A percentile compares a stretch with the other conserved stretches of the same genome.
phyloP scores from a whole-genome alignment of 2,888 invertebrate genomes.

The Thyatira batis region DNA sequence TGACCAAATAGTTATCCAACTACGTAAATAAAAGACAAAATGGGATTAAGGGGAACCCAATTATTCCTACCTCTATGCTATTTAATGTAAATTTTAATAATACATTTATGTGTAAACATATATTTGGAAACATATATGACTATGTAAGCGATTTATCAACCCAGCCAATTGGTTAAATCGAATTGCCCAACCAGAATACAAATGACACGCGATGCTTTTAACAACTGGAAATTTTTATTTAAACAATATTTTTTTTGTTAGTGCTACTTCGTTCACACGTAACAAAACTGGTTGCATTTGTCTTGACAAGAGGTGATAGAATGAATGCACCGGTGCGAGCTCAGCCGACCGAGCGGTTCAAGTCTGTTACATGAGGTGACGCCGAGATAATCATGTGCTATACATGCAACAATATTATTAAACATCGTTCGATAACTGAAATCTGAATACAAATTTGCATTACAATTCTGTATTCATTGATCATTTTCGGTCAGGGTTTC shows the following conservation, averaged over 20 bases:
- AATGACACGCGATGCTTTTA: constrained; percentile 59
- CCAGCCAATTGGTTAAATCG: constrained; percentile 30
- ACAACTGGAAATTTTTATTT: constrained; percentile 18
- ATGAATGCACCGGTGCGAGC: neutral
- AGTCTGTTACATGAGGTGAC: neutral
- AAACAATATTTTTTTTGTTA: constrained; percentile 20
- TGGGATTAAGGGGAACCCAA: no score
- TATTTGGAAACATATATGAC: neutral
- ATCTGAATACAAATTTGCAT: neutral
- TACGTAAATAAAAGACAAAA: no score
- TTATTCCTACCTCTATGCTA: no score
- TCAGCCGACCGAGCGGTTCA: neutral
- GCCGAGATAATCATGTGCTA: neutral
- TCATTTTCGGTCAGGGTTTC: constrained; percentile 3
- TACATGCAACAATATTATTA: neutral
- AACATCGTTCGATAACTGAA: neutral
- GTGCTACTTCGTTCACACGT: constrained; percentile 12
- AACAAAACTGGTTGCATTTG: constrained; percentile 10
- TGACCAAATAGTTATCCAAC: no score
- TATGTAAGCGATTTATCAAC: constrained; percentile 14
- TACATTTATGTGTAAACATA: neutral
- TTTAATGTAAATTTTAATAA: neutral
- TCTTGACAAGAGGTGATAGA: constrained; percentile 8
- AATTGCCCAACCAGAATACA: constrained; percentile 50
- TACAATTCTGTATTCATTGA: neutral